These are phyloP conservation scores for Drosophila nebulosa DNA, from an alignment of 1,140 invertebrate species.

Conservation along the genomic window DNA sequence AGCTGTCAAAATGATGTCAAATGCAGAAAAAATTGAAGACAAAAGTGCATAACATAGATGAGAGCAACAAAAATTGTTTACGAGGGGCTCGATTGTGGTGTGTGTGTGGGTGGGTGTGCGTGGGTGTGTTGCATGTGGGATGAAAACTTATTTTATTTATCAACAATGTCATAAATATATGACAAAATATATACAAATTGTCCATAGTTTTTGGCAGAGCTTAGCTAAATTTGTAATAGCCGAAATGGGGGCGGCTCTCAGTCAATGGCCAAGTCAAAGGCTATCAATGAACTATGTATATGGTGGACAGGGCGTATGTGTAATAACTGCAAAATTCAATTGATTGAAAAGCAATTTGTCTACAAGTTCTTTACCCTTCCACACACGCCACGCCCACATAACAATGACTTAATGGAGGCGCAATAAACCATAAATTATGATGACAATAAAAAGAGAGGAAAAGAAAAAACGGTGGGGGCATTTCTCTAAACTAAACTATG, in stretches of 20 bases:
- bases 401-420: slow-evolving; percentile 40
- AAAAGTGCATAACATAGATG: neutral
- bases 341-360: slow-evolving; percentile 74
- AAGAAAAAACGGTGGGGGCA: slow-evolving; percentile 21
- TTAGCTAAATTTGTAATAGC: slow-evolving; percentile 70
- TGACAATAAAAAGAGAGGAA: slow-evolving; percentile 52
- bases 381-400: slow-evolving; percentile 31
- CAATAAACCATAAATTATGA: slow-evolving; percentile 55
- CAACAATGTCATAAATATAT: slow-evolving; percentile 71
- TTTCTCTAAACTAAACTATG: neutral
- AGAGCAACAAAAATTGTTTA: neutral
- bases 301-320: slow-evolving; percentile 39
- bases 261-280: slow-evolving; percentile 60
- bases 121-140: neutral
- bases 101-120: too few relatives aligned
- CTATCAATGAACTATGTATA: slow-evolving; percentile 50
- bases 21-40: neutral
- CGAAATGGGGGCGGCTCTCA: slow-evolving; percentile 62
- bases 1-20: neutral
- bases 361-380: slow-evolving; percentile 5
- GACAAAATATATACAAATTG: slow-evolving; percentile 18
- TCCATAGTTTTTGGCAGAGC: slow-evolving; percentile 52
- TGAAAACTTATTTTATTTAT: slow-evolving; percentile 73
- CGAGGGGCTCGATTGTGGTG: too few relatives aligned
- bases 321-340: slow-evolving; percentile 73